These are phyloP conservation scores for Centropus unirufus DNA, from an alignment of 2,113 vertebrate genomes.

Conservation along the genomic window DNA sequence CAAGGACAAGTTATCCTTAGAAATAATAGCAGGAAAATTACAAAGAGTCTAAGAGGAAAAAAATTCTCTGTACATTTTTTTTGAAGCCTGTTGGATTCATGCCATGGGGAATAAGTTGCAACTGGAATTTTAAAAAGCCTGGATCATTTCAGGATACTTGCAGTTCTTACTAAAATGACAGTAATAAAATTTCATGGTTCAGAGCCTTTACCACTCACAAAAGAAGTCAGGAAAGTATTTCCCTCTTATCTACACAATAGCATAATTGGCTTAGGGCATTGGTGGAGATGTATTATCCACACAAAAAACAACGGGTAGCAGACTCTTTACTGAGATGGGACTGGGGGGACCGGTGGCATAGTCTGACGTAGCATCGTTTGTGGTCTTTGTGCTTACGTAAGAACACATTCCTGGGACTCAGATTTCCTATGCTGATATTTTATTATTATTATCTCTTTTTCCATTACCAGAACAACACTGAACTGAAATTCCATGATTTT, in stretches of 20 bases:
- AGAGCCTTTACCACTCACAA: background rate
- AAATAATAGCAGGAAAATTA: constrained; percentile 30
- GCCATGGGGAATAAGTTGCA: background rate
- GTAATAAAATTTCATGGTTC: constrained; percentile 15
- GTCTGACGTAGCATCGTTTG: background rate
- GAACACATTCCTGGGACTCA: background rate
- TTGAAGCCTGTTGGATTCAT: background rate
- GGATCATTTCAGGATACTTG: constrained; percentile 33
- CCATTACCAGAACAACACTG: background rate
- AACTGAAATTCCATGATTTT: background rate
- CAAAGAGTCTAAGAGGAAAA: background rate
- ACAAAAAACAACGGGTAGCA: background rate
- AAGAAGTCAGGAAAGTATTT: background rate
- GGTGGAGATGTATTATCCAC: background rate
- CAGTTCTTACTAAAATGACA: constrained; percentile 21
- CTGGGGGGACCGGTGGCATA: background rate
- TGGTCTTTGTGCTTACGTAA: background rate
- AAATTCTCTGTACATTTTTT: background rate
- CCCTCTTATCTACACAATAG: background rate
- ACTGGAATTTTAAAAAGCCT: constrained; percentile 45
- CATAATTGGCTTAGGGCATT: background rate
- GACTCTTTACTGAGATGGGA: background rate
- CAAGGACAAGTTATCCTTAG: constrained; percentile 48
- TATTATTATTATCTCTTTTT: background rate
- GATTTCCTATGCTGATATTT: background rate